Conservation (phyloP, 2,113 vertebrate species). For the Xerus inauris region DNA sequence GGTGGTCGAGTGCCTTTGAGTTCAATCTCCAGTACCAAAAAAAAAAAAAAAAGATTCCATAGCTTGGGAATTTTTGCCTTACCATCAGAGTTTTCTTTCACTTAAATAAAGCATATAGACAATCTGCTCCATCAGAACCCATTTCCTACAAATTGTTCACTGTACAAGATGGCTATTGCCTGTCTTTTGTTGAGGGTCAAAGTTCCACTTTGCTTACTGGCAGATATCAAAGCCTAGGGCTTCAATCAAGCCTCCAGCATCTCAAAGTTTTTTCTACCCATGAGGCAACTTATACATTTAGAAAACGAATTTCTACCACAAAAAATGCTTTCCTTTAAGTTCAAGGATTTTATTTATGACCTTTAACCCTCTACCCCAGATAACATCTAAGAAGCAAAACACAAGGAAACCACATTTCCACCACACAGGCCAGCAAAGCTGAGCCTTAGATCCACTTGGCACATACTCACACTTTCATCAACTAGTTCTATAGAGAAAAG, state of each 20-base stretch:
- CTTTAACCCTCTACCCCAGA: neutral
- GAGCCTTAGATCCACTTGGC: neutral
- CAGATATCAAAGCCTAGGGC: neutral
- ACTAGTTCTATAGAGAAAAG: slow-evolving; percentile 97
- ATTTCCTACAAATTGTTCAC: neutral
- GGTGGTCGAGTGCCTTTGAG: too few relatives aligned
- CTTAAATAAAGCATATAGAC: neutral
- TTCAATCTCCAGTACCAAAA: too few relatives aligned
- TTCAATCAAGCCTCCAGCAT: neutral
- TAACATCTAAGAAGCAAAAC: neutral
- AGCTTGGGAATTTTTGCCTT: neutral
- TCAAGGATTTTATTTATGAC: slow-evolving; percentile 41
- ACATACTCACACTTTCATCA: slow-evolving; percentile 95
- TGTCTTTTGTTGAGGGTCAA: neutral
- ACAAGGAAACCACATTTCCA: neutral
- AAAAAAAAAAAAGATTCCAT: neutral
- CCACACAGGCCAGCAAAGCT: neutral
- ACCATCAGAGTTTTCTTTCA: neutral
- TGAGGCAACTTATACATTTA: neutral
- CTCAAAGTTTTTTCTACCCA: neutral
- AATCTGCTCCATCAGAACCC: neutral
- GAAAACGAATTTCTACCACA: neutral
- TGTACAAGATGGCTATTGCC: neutral
- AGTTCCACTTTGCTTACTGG: neutral
- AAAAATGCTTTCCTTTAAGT: slow-evolving; percentile 22